These are phyloP conservation scores for Antrozous pallidus DNA, from an alignment of 2,797 vertebrate species.

Conservation along the genomic window DNA sequence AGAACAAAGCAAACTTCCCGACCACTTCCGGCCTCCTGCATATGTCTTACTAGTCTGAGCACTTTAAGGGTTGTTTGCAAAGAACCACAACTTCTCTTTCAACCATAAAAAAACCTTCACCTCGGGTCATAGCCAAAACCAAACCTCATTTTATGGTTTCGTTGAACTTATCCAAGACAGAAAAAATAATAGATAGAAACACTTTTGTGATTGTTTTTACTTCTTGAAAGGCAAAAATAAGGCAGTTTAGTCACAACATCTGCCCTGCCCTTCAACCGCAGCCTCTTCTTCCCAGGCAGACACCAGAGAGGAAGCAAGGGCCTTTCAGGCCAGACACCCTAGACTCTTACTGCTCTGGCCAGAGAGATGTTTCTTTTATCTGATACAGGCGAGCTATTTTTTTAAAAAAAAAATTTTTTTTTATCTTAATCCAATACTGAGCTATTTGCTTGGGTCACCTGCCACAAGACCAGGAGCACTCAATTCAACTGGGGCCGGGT, in stretches of 20 bases:
- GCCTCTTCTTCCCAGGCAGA: not conserved
- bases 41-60: not conserved
- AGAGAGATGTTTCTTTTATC: not conserved
- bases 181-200: not conserved
- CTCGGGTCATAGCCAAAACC: not conserved
- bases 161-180: not conserved
- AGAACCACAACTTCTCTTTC: not conserved
- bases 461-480: not conserved
- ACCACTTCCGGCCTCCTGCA: not conserved
- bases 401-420: not conserved
- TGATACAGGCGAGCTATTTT: not conserved
- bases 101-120: not conserved
- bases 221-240: not conserved
- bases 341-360: not conserved
- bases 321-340: not conserved
- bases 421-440: not conserved
- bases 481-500: not conserved
- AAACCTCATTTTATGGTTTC: not conserved
- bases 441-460: not conserved
- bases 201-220: not conserved
- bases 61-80: not conserved
- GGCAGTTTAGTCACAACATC: not conserved
- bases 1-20: not conserved
- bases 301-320: not conserved
- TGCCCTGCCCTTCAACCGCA: not conserved